Evolutionary conservation across 2,888 invertebrate genomes (phyloP), one percentile per base, ranked within the genome.

Genomic region (Callyntrura guangdongensis): DNA sequence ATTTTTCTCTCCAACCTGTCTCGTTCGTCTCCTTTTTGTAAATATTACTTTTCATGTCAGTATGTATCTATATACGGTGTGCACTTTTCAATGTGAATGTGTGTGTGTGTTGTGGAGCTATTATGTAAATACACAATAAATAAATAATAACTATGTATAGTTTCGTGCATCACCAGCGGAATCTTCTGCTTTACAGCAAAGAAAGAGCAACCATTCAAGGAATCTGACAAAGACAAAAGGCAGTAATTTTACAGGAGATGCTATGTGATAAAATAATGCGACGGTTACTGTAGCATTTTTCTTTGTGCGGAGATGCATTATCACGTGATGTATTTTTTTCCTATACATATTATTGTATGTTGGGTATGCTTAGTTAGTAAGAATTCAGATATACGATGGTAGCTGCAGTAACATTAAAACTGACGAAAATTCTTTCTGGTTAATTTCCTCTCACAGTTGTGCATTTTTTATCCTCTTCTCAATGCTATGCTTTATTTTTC

Each of bases 61-160:
- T 45, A 45, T 36, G 36, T 6, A 2, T 4, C 36, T 6, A 6
- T 36, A 36, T 36, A 36, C 36, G 2, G 36, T 36, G 25, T 14
- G 14, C 11, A 53, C 53, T 53, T 53, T 53, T 14, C 12, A 5
- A 14, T 53, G 5, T 53, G 53, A 14, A 2, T 53, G 53, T 53
- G 53, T 47, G 47, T 47, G 47, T 47, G 47, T 47, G 47, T 47
- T 64, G 2, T 69, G 8, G n/a, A 69, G 25, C 77, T 14, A 77
- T 25, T 77, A 56, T 77, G 53, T 77, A 77, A 77, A 77, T 53
- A 77, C 47, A 49, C n/a, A 53, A 77, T 74, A 72, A 72, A 72
- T 22, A 22, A 77, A 12, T 56, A 53, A 74, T 53, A 74, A 53
- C 47, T 8, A 47, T 17, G 61, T 81, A 45, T 9, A 20, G 81